Conservation (phyloP, 2,113 vertebrate genomes). For the Paracanthobrama guichenoti region DNA sequence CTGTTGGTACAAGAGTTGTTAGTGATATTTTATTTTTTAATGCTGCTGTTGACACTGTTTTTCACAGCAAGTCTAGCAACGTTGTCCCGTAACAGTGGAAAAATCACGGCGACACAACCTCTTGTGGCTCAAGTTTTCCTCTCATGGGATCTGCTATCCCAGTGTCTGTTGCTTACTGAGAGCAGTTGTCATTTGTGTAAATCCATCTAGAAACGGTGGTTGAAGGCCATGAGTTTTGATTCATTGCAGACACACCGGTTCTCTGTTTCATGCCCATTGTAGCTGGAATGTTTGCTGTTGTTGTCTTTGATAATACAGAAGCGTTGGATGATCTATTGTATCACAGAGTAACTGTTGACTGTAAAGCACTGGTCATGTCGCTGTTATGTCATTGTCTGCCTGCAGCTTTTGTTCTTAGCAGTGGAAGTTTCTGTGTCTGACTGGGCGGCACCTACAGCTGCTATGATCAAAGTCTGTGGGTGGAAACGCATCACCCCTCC, state of each 20-base stretch:
- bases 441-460: slow-evolving; percentile 14
- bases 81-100: background rate
- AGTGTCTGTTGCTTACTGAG: background rate
- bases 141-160: background rate
- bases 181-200: background rate
- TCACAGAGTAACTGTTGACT: slow-evolving; percentile 12
- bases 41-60: background rate
- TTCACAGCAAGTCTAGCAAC: background rate
- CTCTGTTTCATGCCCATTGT: slow-evolving; percentile 16
- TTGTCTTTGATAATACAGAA: slow-evolving; percentile 32
- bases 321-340: slow-evolving; percentile 21
- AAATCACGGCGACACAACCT: background rate
- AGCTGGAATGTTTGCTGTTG: slow-evolving; percentile 21
- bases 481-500: background rate
- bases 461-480: slow-evolving; percentile 19
- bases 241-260: background rate
- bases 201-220: background rate
- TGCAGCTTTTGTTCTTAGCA: slow-evolving; percentile 19
- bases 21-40: background rate
- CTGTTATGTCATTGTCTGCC: slow-evolving; percentile 30
- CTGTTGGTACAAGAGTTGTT: background rate
- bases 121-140: background rate
- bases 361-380: slow-evolving; percentile 4
- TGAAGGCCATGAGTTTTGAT: slow-evolving; percentile 5
- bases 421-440: slow-evolving; percentile 45